Evolutionary conservation across 2,888 invertebrate genomes (phyloP).

Genomic region (Agrochola lychnidis): DNA sequence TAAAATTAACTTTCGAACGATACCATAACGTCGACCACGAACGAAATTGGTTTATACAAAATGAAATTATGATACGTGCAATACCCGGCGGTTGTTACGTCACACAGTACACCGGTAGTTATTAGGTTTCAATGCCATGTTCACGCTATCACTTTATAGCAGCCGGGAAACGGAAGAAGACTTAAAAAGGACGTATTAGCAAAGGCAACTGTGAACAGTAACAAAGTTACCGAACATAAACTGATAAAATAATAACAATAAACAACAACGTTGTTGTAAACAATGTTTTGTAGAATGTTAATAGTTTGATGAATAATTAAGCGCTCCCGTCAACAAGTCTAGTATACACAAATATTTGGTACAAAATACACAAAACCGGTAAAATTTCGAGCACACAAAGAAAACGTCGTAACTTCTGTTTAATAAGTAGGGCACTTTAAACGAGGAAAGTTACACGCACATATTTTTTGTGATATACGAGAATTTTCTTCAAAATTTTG

Average conservation of each 20-base stretch:
- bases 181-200: slow-evolving; percentile 44
- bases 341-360: slow-evolving; percentile 29
- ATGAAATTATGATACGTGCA: slow-evolving; percentile 47
- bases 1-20: slow-evolving; percentile 49
- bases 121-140: slow-evolving; percentile 38
- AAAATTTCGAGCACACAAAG: slow-evolving; percentile 33
- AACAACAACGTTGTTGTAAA: slow-evolving; percentile 7
- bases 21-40: slow-evolving; percentile 27
- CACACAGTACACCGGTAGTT: slow-evolving; percentile 25
- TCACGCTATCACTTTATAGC: slow-evolving; percentile 24
- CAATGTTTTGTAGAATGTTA: slow-evolving; percentile 22
- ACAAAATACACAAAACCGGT: slow-evolving; percentile 24
- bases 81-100: slow-evolving; percentile 28
- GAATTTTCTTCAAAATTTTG: slow-evolving; percentile 30
- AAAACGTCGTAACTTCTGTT: slow-evolving; percentile 45
- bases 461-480: slow-evolving; percentile 24
- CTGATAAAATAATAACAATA: slow-evolving; percentile 14
- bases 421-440: slow-evolving; percentile 36
- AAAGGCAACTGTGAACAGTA: slow-evolving; percentile 18
- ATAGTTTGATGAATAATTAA: slow-evolving; percentile 43
- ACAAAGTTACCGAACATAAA: slow-evolving; percentile 10
- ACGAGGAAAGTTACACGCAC: slow-evolving; percentile 28
- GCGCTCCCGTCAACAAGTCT: slow-evolving; percentile 15
- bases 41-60: slow-evolving; percentile 56
- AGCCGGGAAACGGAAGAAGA: slow-evolving; percentile 41